phyloP scores from a whole-genome alignment of 2,113 vertebrate genomes.

The Semicossyphus pulcher region DNA sequence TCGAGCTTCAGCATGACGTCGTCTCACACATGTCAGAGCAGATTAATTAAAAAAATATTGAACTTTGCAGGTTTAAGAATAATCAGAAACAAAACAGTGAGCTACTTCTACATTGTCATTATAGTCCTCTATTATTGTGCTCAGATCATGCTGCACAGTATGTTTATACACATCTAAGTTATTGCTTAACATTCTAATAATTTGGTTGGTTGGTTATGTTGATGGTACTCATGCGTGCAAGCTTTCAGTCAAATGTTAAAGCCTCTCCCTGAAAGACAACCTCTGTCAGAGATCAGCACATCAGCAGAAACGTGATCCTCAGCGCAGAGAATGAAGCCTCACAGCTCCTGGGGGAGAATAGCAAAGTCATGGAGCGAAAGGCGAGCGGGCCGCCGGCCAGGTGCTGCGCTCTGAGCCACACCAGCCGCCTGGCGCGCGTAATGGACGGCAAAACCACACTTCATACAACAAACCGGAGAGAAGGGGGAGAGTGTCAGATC shows the following conservation, averaged over 20 bases:
- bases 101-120: not conserved
- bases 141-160: not conserved
- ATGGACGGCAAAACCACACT: constrained; percentile 12
- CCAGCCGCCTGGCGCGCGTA: constrained; percentile 45
- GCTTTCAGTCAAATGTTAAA: constrained; percentile 46
- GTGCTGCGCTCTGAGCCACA: constrained; percentile 43
- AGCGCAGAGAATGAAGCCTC: constrained; percentile 31
- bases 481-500: no score
- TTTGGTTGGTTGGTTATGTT: not conserved
- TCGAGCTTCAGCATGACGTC: constrained; percentile 22
- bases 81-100: not conserved
- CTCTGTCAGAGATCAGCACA: constrained; percentile 62
- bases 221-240: constrained; percentile 7
- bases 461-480: not conserved
- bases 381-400: constrained; percentile 47
- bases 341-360: constrained; percentile 28
- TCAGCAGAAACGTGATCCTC: constrained; percentile 67
- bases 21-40: constrained; percentile 11
- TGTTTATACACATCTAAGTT: not conserved
- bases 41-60: not conserved
- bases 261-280: constrained; percentile 56
- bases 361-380: constrained; percentile 26
- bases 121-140: not conserved
- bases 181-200: not conserved
- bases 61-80: not conserved